A percentile compares a stretch with the other conserved stretches of the same genome.
Conservation (phyloP, 2,888 invertebrate genomes). For the Myopa tessellatipennis region DNA sequence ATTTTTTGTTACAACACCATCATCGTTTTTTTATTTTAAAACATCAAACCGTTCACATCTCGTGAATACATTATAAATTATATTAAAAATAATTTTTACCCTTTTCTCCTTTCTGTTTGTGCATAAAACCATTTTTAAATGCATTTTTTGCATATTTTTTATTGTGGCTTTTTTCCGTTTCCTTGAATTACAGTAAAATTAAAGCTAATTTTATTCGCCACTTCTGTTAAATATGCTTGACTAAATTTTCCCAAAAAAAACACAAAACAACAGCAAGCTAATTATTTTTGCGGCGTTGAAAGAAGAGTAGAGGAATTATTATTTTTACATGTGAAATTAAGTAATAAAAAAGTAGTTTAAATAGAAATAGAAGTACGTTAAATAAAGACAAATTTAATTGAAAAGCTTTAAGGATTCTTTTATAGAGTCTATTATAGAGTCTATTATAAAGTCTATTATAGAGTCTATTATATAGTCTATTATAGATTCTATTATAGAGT, state of each 20-base stretch:
- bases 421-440: too few species aligned
- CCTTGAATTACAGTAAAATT: neutral
- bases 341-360: neutral
- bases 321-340: neutral
- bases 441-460: too few species aligned
- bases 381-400: too few species aligned
- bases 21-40: neutral
- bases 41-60: neutral
- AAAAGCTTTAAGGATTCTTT: too few species aligned
- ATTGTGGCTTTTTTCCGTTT: neutral
- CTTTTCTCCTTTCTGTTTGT: neutral
- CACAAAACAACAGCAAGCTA: neutral
- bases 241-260: neutral
- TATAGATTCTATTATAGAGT: too few species aligned
- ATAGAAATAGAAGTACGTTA: neutral
- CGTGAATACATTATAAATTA: slow-evolving; percentile 7
- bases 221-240: slow-evolving; percentile 22
- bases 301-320: neutral
- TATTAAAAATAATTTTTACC: slow-evolving; percentile 7
- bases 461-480: too few species aligned
- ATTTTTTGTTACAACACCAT: neutral
- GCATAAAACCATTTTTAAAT: neutral
- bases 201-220: slow-evolving; percentile 9
- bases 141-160: neutral
- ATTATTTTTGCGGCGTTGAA: neutral